Conservation (phyloP, 2,113 vertebrate species). For the Diadophis punctatus region DNA sequence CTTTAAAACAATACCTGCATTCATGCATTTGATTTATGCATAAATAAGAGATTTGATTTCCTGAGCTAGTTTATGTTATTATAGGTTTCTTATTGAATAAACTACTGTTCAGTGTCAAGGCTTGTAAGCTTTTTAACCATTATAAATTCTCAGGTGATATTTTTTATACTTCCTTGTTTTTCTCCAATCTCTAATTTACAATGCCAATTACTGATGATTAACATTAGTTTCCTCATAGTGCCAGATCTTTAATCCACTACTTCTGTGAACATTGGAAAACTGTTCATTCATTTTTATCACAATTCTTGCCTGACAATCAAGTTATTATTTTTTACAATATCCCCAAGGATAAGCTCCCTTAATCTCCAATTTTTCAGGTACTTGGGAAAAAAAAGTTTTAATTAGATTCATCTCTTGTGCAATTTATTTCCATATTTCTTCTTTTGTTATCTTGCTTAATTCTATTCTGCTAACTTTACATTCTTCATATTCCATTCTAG, state of each 20-base stretch:
- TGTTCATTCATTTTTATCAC: slow-evolving; percentile 27
- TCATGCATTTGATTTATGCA: not conserved
- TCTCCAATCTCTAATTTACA: not conserved
- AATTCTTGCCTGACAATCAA: slow-evolving; percentile 36
- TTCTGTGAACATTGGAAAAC: slow-evolving; percentile 30
- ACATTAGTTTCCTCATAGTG: not conserved
- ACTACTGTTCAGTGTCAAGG: slow-evolving; percentile 15
- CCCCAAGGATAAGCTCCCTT: slow-evolving; percentile 6
- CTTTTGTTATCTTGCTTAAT: slow-evolving; percentile 33
- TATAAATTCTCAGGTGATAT: slow-evolving; percentile 5
- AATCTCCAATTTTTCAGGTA: slow-evolving; percentile 26
- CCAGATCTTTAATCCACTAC: not conserved
- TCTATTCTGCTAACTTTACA: slow-evolving; percentile 25
- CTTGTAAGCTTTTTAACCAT: not conserved
- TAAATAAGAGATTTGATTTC: slow-evolving; percentile 16
- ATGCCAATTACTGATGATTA: not conserved
- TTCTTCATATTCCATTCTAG: slow-evolving; percentile 22
- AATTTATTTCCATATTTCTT: slow-evolving; percentile 46
- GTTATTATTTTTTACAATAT: slow-evolving; percentile 33
- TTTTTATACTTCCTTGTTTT: not conserved
- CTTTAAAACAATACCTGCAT: slow-evolving; percentile 3
- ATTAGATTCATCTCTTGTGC: slow-evolving; percentile 17
- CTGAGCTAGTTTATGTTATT: slow-evolving; percentile 3
- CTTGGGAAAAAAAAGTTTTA: slow-evolving; percentile 31
- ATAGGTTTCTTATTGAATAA: slow-evolving; percentile 17